Percentiles rank a stretch among this genome's conserved stretches.
These are phyloP conservation scores for Lasioglossum zephyrum DNA, from an alignment of 2,888 invertebrate species.

Conservation along the genomic window DNA sequence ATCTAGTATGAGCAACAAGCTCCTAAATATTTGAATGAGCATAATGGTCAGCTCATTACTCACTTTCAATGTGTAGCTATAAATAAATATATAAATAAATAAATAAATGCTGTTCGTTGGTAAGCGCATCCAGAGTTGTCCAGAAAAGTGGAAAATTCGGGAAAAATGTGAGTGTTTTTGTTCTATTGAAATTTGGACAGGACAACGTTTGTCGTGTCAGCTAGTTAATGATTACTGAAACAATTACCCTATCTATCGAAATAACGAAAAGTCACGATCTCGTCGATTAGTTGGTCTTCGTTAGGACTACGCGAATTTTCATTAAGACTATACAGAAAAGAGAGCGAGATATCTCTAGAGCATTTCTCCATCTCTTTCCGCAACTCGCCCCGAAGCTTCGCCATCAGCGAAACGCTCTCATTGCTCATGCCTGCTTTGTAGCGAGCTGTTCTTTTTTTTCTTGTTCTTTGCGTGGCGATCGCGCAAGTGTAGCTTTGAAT, in stretches of 20 bases:
- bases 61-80: no score
- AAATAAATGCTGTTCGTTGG: no score
- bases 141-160: no score
- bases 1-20: no score
- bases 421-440: not conserved
- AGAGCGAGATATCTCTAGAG: not conserved
- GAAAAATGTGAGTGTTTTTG: no score
- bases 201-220: no score
- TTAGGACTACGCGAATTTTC: not conserved
- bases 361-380: not conserved
- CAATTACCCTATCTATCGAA: not conserved
- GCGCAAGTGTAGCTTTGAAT: conserved; percentile 5
- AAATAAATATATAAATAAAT: no score
- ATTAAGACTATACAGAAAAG: not conserved
- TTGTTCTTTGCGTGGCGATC: not conserved
- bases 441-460: not conserved
- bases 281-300: not conserved
- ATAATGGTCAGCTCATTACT: no score
- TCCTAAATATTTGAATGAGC: no score
- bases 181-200: no score
- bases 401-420: not conserved
- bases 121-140: no score
- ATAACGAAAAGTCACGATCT: not conserved
- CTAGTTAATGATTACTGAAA: no score
- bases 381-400: not conserved